Conservation (phyloP, 2,888 invertebrate species). For the Agonum fuliginosum region DNA sequence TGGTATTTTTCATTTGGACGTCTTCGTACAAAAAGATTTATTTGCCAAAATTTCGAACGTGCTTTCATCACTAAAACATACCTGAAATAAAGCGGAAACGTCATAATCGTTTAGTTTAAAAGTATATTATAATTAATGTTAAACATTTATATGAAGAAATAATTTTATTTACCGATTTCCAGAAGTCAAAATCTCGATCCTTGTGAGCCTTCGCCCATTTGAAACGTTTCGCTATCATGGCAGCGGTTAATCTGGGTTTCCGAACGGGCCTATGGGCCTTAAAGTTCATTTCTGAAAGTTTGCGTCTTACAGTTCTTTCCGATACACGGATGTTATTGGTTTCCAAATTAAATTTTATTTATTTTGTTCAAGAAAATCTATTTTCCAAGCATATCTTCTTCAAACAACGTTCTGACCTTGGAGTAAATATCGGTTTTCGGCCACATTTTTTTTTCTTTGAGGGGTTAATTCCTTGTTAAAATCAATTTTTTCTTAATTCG, state of each 20-base stretch:
- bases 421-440: background rate
- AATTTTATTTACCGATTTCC: background rate
- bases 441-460: no score
- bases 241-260: background rate
- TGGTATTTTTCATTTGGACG: conserved; percentile 59
- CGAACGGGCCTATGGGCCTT: background rate
- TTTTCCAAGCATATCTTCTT: conserved; percentile 11
- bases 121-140: background rate
- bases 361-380: background rate
- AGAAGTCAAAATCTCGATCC: background rate
- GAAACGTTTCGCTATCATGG: background rate
- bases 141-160: background rate
- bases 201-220: background rate
- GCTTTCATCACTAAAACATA: background rate
- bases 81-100: background rate
- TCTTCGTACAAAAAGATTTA: no score
- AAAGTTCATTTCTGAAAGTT: background rate
- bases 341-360: background rate
- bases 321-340: background rate
- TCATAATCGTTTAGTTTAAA: no score
- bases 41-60: background rate
- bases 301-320: background rate
- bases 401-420: conserved; percentile 8
- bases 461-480: no score
- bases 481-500: no score